A percentile compares a stretch with the other conserved stretches of the same genome.
These are phyloP conservation scores for Diceros bicornis DNA, from an alignment of 2,797 vertebrate species.

Conservation along the genomic window DNA sequence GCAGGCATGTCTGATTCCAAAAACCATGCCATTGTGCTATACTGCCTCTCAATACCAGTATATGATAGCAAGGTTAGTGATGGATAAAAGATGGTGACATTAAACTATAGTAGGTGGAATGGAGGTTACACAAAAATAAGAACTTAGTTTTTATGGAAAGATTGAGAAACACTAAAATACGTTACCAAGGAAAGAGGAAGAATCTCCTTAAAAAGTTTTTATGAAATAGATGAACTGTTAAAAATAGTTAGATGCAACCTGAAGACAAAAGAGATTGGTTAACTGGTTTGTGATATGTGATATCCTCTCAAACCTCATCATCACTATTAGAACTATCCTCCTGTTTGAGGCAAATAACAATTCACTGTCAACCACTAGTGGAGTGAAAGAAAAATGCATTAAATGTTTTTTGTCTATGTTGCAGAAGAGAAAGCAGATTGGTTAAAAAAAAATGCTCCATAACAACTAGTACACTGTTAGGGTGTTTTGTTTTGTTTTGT, in stretches of 20 bases:
- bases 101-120: not conserved
- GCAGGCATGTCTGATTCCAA: not conserved
- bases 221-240: slow-evolving; percentile 43
- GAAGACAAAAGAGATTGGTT: slow-evolving; percentile 50
- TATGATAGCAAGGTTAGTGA: not conserved
- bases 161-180: slow-evolving; percentile 61
- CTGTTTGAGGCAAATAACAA: slow-evolving; percentile 63
- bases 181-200: slow-evolving; percentile 37
- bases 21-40: slow-evolving; percentile 16
- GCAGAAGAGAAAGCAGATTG: slow-evolving; percentile 44
- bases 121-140: slow-evolving; percentile 54
- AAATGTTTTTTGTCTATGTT: not conserved
- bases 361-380: slow-evolving; percentile 35
- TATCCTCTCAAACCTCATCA: slow-evolving; percentile 33
- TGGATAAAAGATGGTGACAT: not conserved
- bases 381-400: not conserved
- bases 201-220: slow-evolving; percentile 23
- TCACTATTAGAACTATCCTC: slow-evolving; percentile 37
- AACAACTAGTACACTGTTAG: not conserved
- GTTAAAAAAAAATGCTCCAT: not conserved
- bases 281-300: slow-evolving; percentile 43
- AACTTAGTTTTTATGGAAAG: slow-evolving; percentile 38
- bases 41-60: slow-evolving; percentile 8
- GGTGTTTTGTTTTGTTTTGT: slow-evolving; percentile 58
- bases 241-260: not conserved